Evolutionary conservation across 2,888 invertebrate genomes (phyloP), one percentile per base, ranked within the genome.

Genomic region (Nycteola revayana): DNA sequence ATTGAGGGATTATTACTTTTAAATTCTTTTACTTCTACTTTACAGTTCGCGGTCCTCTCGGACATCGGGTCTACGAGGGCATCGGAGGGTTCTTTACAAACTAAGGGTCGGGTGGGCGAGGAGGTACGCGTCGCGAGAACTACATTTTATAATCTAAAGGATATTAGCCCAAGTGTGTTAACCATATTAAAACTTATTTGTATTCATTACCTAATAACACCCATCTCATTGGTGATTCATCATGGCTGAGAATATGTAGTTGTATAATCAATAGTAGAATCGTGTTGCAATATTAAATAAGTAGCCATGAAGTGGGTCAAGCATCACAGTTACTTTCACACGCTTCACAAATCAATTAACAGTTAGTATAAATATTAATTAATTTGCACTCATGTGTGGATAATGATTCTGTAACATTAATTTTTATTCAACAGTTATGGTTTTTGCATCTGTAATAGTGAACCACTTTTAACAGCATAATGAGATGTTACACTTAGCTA

Each of bases 341-440:
- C 36, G 70, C 75, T 75, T 74, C 65, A 75, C 58, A 68, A 66
- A 64, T 58, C 67, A 74, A 68, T 60, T 52, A 56, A 67, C 68
- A 62, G 71, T 66, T 67, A 62, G 42, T 46, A 49, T 68, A 52
- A 64, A 67, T 70, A 67, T 64, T 65, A 60, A 71, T 66, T 50
- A 46, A 49, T 56, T 53, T 49, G 59, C 60, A 58, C 56, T 58
- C 47, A 58, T 49, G 51, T 49, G 45, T 47, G 43, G 38, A 40
- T 48, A 44, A 36, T 49, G 40, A 58, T 56, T 50, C 35, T 49
- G 60, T 65, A 47, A 36, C 43, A 61, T 62, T 41, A 60, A 61
- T 58, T 58, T 51, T 37, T 5, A 63, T 57, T 27, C 30, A 28
- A 44, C 56, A 45, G 58, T 63, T 60, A 57, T 50, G 56, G 54